Base-by-base conservation (phyloP, 1,140 invertebrate species). In the Sinonovacula constricta region DNA sequence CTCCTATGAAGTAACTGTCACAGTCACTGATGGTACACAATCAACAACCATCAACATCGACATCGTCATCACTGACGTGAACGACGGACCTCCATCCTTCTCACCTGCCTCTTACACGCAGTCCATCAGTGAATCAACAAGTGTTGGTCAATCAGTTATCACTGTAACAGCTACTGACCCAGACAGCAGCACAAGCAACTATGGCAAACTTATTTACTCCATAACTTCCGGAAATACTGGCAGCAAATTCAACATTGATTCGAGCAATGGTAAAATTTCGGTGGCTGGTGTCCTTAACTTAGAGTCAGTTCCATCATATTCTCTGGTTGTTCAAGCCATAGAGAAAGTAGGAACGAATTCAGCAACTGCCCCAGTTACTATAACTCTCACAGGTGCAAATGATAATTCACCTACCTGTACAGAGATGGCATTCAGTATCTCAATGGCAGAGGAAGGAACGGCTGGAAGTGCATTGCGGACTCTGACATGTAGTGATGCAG, bases 381-480 rank as follows among this genome's bases (percentile, higher is more conserved):
- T 88, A 39, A 86, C 74, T 3, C 53, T 89, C 4, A 79, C 62
- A 1, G 85, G 83, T 72, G 74, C 82, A 31, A 87, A 89, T 70
- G 88, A 89, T 69, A 81, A 83, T 56, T 26, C 59, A 14, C 86
- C 86, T 22, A 54, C 71, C 0, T 87, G 85, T 54, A 68, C 81
- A 22, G 62, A 79, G 18, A 51, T 63, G 12, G 70, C 79, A 0
- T 81, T 86, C 18, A 70, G 56, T 51, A 65, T 82, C 34, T 51
- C 67, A 0, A 39, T 69, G 30, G 56, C 65, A 3, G 75, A 78
- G 66, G 68, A 68, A 53, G 49, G 67, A 7, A 51, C 76, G 12
- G 63, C 82, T 2, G 83, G 83, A 0, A 31, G 62, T 22, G 33
- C 36, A 2, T 34, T 78, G 0, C 63, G 77, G 5, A 66, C 71